Conservation (phyloP, 2,113 vertebrate species). For the Gallinago paraguaiae region DNA sequence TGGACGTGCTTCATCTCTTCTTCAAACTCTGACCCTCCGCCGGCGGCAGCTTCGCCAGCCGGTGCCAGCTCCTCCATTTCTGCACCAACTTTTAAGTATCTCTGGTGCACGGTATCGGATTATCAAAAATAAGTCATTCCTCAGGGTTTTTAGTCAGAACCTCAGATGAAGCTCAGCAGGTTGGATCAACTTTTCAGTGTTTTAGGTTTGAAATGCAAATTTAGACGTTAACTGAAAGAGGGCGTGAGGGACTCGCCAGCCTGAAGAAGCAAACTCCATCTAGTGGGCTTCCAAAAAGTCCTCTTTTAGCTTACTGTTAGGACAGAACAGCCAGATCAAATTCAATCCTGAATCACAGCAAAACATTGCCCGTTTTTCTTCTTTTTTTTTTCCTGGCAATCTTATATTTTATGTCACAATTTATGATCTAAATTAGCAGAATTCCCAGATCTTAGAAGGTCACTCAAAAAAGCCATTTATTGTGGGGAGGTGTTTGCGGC, state of each 20-base stretch:
- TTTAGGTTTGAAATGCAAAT: constrained; percentile 21
- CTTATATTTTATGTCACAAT: neutral
- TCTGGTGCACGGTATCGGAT: neutral
- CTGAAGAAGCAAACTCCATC: neutral
- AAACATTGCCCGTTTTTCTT: neutral
- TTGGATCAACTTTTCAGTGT: neutral
- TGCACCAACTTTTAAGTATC: neutral
- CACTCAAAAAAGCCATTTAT: constrained; percentile 36
- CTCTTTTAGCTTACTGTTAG: neutral
- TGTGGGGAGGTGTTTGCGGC: neutral
- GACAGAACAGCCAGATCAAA: neutral
- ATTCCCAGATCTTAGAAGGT: constrained; percentile 30
- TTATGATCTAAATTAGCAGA: constrained; percentile 9
- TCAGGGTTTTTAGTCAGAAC: neutral
- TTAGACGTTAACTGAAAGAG: neutral
- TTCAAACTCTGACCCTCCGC: neutral
- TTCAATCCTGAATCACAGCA: neutral
- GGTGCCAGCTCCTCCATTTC: neutral
- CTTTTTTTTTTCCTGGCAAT: neutral
- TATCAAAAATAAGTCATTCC: neutral
- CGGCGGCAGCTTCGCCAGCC: accelerated
- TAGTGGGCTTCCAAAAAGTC: neutral
- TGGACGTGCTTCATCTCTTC: neutral
- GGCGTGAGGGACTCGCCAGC: neutral
- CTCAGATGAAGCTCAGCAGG: neutral